A percentile compares a stretch with the other conserved stretches of the same genome.
phyloP scores from a whole-genome alignment of 2,888 invertebrate species.

The Acrocyrtus sp. region DNA sequence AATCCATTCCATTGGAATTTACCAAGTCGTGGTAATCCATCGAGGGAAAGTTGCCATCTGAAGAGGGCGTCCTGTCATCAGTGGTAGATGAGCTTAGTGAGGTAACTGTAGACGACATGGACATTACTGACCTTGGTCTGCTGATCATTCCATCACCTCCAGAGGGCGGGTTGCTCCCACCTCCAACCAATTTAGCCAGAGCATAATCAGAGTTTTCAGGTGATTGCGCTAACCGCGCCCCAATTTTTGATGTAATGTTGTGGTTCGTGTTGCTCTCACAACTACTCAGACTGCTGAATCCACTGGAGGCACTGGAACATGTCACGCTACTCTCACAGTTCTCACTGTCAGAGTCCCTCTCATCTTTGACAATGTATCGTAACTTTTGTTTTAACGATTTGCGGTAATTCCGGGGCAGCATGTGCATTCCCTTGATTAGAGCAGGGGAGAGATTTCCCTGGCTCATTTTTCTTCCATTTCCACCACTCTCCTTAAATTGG shows the following conservation, averaged over 20 bases:
- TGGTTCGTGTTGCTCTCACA: conserved; percentile 57
- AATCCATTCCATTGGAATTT: conserved; percentile 24
- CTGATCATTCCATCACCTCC: conserved; percentile 59
- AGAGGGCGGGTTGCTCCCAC: conserved; percentile 66
- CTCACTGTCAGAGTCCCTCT: conserved; percentile 62
- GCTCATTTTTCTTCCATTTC: conserved; percentile 61
- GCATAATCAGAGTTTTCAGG: conserved; percentile 77
- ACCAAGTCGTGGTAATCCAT: conserved; percentile 15
- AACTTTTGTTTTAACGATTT: conserved; percentile 66
- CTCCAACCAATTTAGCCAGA: conserved; percentile 76
- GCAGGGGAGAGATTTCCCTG: conserved; percentile 61
- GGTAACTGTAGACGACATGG: conserved; percentile 68
- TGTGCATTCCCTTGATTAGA: conserved; percentile 32
- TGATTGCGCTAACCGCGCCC: conserved; percentile 79
- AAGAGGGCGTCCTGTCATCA: conserved; percentile 58
- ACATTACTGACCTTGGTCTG: conserved; percentile 69
- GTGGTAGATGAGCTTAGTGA: conserved; percentile 62
- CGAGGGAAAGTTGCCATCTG: conserved; percentile 30
- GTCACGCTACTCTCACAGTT: conserved; percentile 61
- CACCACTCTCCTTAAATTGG: conserved; percentile 50
- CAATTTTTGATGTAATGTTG: conserved; percentile 62
- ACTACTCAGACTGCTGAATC: conserved; percentile 62
- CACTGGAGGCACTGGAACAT: conserved; percentile 61
- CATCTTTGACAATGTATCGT: conserved; percentile 64
- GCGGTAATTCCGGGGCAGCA: conserved; percentile 65